phyloP scores from a whole-genome alignment of 2,113 vertebrate genomes.

The Hippocampus guttulatus region DNA sequence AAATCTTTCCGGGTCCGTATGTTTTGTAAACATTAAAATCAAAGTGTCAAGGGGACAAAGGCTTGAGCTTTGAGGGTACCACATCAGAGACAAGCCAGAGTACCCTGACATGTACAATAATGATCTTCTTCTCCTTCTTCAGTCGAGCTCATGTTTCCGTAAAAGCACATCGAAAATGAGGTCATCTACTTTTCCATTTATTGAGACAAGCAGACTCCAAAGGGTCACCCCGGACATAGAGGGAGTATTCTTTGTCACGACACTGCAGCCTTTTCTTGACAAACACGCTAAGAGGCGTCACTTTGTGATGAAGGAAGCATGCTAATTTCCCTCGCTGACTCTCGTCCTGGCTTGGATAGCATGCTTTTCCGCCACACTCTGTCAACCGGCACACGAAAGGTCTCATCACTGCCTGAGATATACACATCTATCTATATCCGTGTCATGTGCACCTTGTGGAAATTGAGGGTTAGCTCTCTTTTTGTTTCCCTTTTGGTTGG shows the following conservation, averaged over 20 bases:
- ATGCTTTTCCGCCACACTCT: conserved; percentile 4
- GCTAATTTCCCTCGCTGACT: conserved; percentile 11
- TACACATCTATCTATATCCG: background rate
- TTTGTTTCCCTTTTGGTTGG: no score
- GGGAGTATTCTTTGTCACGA: conserved; percentile 1
- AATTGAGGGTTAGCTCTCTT: background rate
- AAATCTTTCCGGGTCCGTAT: background rate
- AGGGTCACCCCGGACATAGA: background rate
- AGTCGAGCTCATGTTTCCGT: background rate
- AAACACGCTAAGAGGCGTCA: conserved; percentile 20
- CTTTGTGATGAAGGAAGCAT: background rate
- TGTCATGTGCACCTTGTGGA: background rate
- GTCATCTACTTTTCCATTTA: conserved; percentile 5
- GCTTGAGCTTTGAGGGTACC: background rate
- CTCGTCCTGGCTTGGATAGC: conserved; percentile 39
- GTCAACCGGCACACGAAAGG: background rate
- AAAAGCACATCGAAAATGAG: background rate
- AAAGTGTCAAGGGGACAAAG: background rate
- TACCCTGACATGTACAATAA: background rate
- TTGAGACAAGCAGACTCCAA: conserved; percentile 17
- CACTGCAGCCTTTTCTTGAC: conserved; percentile 24
- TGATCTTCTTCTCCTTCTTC: conserved; percentile 17
- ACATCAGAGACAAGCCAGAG: background rate
- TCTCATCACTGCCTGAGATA: background rate
- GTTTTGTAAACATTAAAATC: no score